Conservation (phyloP, 2,797 vertebrate species). For the Balearica regulorum region DNA sequence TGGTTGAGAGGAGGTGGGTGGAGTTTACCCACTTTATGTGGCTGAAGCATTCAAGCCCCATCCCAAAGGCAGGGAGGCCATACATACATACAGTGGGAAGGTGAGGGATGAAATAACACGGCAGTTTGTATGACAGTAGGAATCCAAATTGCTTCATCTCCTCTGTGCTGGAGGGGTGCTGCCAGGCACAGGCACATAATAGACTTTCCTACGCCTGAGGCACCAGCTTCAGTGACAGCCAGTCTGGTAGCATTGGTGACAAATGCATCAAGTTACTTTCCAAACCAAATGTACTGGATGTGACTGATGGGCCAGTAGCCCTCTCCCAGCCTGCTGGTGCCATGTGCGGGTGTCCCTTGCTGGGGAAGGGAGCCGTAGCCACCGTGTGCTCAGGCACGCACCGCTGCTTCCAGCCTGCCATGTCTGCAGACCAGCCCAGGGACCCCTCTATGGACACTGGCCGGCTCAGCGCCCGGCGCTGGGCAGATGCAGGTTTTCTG, state of each 20-base stretch:
- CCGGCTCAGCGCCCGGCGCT: not conserved
- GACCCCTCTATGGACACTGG: not conserved
- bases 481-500: not conserved
- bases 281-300: not conserved
- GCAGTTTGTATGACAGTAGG: not conserved
- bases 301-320: not conserved
- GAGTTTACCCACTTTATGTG: not conserved
- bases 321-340: not conserved
- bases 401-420: not conserved
- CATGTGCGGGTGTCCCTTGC: not conserved
- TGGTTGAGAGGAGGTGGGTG: not conserved
- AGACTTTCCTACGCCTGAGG: not conserved
- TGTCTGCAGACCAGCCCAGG: not conserved
- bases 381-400: fast-evolving
- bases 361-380: not conserved
- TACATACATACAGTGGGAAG: not conserved
- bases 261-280: not conserved
- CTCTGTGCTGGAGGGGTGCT: not conserved
- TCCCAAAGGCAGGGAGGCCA: not conserved
- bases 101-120: not conserved
- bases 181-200: no score
- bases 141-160: not conserved
- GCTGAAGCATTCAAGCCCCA: not conserved
- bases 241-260: fast-evolving
- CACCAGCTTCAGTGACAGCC: not conserved